Conservation (phyloP, 1,140 invertebrate species). For the Liolophura sinensis region DNA sequence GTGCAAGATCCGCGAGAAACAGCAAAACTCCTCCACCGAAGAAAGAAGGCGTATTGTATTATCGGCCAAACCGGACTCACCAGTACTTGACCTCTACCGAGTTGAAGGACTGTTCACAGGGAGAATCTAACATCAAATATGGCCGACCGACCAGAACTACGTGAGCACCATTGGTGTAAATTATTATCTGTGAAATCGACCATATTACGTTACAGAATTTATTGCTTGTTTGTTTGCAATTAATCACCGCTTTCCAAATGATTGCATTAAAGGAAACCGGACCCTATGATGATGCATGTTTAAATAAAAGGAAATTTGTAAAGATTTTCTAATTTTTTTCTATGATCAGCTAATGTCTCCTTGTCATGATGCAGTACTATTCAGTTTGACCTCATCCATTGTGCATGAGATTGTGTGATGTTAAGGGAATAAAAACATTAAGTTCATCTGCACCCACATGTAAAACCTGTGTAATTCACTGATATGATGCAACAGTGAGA, state of each 20-base stretch:
- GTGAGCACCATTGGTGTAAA: constrained; percentile 17
- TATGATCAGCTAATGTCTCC: too few relatives aligned
- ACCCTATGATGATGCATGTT: not conserved
- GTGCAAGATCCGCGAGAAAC: constrained; percentile 1
- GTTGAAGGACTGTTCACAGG: constrained; percentile 16
- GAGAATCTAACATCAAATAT: constrained; percentile 27
- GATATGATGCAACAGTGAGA: too few relatives aligned
- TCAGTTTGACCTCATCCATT: too few relatives aligned
- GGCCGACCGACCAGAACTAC: constrained; percentile 41
- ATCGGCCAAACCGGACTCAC: constrained; percentile 36
- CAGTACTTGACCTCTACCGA: constrained; percentile 43
- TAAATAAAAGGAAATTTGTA: not conserved
- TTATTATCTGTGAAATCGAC: too few relatives aligned
- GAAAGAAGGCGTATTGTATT: constrained; percentile 18
- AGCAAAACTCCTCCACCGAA: constrained; percentile 7
- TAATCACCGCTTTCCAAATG: not conserved
- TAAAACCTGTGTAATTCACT: too few relatives aligned
- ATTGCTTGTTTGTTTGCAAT: too few relatives aligned
- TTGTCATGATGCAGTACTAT: too few relatives aligned
- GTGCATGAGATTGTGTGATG: too few relatives aligned
- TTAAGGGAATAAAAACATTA: too few relatives aligned
- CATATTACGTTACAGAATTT: too few relatives aligned
- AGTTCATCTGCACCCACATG: too few relatives aligned
- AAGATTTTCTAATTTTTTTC: not conserved
- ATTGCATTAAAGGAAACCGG: not conserved